Evolutionary conservation across 2,113 vertebrate species (phyloP), one percentile per base, ranked within the genome.

Genomic region (Lophochroa leadbeateri): DNA sequence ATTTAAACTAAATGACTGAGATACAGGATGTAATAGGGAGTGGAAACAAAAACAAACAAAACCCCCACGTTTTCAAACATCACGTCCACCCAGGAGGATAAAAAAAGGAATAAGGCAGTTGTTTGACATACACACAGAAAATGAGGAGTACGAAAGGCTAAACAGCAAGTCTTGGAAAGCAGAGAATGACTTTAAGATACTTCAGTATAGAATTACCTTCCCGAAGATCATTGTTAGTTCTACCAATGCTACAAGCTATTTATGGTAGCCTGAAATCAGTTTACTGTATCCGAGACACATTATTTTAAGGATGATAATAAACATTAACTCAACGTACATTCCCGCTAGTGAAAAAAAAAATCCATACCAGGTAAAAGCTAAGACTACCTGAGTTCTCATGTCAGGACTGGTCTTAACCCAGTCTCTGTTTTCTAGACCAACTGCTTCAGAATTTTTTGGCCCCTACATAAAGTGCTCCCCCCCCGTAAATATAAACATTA

Each of bases 11-110:
- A 18, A 10, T 58, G 64, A 75, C 72, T 29, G 39, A 92, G 72
- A 94, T 63, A 80, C 46, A 75, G 76, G 43, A 68, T 43, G 14
- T 49, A 31, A 80, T 52, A 88, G 47, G 72, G 76, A 92, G 85
- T 60, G 39, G 85, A 92, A 92, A 91, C 41, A 71, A 86, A 95
- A 93, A 0, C 87, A 92, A 92, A 92, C 44, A 94, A 43, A 90
- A 14, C 43, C n/a, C 68, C 47, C 55, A 81, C 31, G 47, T 63
- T 64, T 81, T 77, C 55, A 88, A 88, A 93, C 33, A 90, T 61
- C 60, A 68, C 1, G 0, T 55, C n/a, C 47, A 87, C n/a, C 57
- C 91, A 90, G 35, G 9, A 44, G 53, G 41, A 13, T 35, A 58
- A 29, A 74, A 18, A 8, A 33, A 27, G 63, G 47, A 57, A 60